Evolutionary conservation across 2,797 vertebrate species (phyloP).

Genomic region (Clarias platycephalus): DNA sequence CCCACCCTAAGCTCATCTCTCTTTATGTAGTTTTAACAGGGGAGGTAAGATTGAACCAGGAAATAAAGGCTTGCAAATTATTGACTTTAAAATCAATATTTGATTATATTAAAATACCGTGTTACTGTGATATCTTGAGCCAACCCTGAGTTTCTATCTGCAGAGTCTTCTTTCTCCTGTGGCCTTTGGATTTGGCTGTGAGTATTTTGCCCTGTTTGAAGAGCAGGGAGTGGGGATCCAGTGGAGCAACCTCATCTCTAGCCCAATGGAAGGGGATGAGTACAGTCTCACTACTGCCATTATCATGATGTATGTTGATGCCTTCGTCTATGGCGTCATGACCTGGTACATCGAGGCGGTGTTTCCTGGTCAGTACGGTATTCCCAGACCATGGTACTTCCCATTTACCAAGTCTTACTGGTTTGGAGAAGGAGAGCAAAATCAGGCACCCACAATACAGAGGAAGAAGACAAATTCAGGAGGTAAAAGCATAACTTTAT

Average conservation of each 20-base stretch:
- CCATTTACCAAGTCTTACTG: conserved; percentile 92
- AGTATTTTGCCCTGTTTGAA: conserved; percentile 94
- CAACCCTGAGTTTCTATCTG: conserved; percentile 30
- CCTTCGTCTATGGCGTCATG: conserved; percentile 88
- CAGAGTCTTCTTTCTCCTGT: conserved; percentile 96
- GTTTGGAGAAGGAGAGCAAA: conserved; percentile 85
- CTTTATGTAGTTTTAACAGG: background rate
- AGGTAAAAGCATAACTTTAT: conserved; percentile 68
- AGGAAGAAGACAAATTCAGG: conserved; percentile 79
- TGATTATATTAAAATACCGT: background rate
- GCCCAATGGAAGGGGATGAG: conserved; percentile 85
- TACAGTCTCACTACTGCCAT: conserved; percentile 91
- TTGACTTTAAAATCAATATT: background rate
- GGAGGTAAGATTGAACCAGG: background rate
- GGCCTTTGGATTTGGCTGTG: conserved; percentile 95
- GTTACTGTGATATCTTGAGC: background rate
- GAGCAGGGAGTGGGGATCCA: conserved; percentile 96
- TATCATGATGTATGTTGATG: conserved; percentile 90
- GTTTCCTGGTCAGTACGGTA: conserved; percentile 97
- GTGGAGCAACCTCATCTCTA: conserved; percentile 92
- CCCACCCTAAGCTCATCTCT: background rate
- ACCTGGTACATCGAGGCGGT: conserved; percentile 98
- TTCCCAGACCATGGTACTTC: conserved; percentile 96
- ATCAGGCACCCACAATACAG: conserved; percentile 66
- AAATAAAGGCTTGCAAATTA: background rate